phyloP scores from a whole-genome alignment of 1,140 invertebrate species.

The Gryon sp. region DNA sequence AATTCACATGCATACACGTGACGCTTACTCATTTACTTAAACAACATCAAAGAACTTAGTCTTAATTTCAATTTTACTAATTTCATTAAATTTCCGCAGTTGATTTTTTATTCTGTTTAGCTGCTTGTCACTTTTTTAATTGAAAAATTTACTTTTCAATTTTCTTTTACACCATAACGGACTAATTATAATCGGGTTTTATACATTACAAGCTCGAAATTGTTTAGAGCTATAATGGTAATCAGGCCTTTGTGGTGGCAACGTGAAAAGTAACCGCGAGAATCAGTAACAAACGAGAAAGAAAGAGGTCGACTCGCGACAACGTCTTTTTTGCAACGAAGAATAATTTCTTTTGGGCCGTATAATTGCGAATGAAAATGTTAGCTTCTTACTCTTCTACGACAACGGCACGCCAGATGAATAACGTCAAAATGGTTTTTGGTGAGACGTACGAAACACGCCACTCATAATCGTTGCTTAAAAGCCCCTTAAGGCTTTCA shows the following conservation, averaged over 20 bases:
- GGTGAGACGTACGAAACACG: conserved; percentile 32
- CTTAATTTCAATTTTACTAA: too few relatives aligned
- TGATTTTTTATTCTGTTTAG: too few relatives aligned
- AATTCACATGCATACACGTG: too few relatives aligned
- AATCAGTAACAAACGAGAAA: conserved; percentile 3
- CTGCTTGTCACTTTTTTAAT: conserved; percentile 33
- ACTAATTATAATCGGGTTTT: conserved; percentile 35
- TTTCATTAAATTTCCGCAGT: too few relatives aligned
- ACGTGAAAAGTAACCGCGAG: conserved; percentile 25
- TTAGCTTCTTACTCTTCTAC: conserved; percentile 42
- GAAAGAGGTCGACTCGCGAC: too few relatives aligned
- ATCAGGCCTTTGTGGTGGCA: conserved; percentile 31
- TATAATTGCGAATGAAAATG: conserved; percentile 37
- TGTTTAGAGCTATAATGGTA: conserved; percentile 8
- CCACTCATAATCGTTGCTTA: conserved; percentile 59
- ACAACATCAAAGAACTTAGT: too few relatives aligned
- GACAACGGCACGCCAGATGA: conserved; percentile 24
- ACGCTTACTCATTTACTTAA: too few relatives aligned
- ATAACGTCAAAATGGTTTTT: conserved; percentile 52
- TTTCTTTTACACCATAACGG: not conserved
- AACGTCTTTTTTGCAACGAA: conserved; percentile 10
- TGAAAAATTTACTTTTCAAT: conserved; percentile 25
- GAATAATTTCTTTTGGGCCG: conserved; percentile 25
- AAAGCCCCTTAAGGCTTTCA: conserved; percentile 49
- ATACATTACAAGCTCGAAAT: not conserved